Evolutionary conservation across 2,888 invertebrate species (phyloP).

Genomic region (Spisula solida): DNA sequence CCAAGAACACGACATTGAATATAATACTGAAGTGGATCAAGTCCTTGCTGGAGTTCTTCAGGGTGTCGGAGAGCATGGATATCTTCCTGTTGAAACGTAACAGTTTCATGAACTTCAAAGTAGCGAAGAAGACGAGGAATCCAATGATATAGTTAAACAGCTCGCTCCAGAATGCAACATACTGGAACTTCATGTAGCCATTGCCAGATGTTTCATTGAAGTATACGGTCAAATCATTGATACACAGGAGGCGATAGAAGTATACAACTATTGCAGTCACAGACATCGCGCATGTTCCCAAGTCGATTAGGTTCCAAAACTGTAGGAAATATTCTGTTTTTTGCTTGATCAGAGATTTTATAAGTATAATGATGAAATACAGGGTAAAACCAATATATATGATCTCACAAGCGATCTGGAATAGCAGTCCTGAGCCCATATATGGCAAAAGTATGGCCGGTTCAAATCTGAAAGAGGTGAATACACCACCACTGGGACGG

Average conservation of each 20-base stretch:
- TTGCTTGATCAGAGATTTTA: conserved; percentile 81
- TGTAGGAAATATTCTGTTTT: conserved; percentile 84
- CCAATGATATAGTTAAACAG: conserved; percentile 88
- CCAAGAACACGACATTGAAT: conserved; percentile 86
- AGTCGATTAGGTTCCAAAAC: conserved; percentile 85
- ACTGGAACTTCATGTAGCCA: conserved; percentile 87
- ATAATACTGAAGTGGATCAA: conserved; percentile 86
- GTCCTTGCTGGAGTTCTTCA: conserved; percentile 82
- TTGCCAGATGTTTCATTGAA: conserved; percentile 88
- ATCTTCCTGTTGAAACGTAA: conserved; percentile 88
- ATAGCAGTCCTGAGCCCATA: conserved; percentile 81
- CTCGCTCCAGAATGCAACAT: conserved; percentile 88
- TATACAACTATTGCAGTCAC: conserved; percentile 85
- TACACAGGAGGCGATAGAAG: conserved; percentile 83
- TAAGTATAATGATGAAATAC: conserved; percentile 87
- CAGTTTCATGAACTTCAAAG: conserved; percentile 88
- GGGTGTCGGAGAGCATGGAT: conserved; percentile 84
- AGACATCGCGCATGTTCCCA: conserved; percentile 85
- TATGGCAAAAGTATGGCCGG: conserved; percentile 86
- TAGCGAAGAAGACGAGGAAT: conserved; percentile 88
- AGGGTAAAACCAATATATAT: conserved; percentile 84
- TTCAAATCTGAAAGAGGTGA: conserved; percentile 85
- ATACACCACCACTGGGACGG: conserved; percentile 84
- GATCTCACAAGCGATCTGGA: conserved; percentile 85
- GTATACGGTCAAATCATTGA: conserved; percentile 85